Evolutionary conservation across 2,113 vertebrate genomes (phyloP), one percentile per base, ranked within the genome.

Genomic region (Campylorhamphus procurvoides): DNA sequence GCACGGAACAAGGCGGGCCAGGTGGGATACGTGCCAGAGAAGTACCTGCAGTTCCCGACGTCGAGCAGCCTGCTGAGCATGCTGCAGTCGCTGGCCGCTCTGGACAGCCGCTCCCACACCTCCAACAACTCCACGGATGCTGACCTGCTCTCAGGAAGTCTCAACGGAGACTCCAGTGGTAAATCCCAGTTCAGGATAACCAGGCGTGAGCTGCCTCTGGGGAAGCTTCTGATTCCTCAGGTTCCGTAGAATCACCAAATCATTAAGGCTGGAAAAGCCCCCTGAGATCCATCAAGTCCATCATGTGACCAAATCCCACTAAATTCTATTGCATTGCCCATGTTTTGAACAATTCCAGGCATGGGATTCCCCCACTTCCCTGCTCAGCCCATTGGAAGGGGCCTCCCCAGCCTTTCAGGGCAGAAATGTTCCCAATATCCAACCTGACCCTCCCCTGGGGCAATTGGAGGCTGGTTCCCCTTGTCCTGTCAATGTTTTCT

Each of bases 11-110:
- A 99, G 96, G 98, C 98, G 0, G 99, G 99, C 2, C 98, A 99
- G 13, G 98, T 99, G 86, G 99, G 99, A 22, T 99, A 99, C 0
- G 99, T 99, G 39, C 99, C 99, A 0, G 99, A 99, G 97, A 99
- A 99, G 96, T 99, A 99, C 97, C 98, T 99, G 59, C 99, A 99
- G 85, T 99, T 99, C 94, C 99, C 99, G 0, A 98, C 99, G 3
- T 99, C 99, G 63, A 99, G 98, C 98, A 99, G 99, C 66, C 98
- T 99, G 7, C 98, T 99, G 97, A 99, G 99, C 92, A 99, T 99
- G 99, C 98, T 99, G 18, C 99, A 99, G 97, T 99, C 99, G 18
- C 97, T 99, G 46, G 99, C 99, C 0, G 99, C 99, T 0, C 96
- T 99, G 85, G 99, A 99, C 49, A 98, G 98, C 18, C 98, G 99